These are phyloP conservation scores for Romanogobio albipinnatus DNA, from an alignment of 2,113 vertebrate genomes.

Conservation along the genomic window DNA sequence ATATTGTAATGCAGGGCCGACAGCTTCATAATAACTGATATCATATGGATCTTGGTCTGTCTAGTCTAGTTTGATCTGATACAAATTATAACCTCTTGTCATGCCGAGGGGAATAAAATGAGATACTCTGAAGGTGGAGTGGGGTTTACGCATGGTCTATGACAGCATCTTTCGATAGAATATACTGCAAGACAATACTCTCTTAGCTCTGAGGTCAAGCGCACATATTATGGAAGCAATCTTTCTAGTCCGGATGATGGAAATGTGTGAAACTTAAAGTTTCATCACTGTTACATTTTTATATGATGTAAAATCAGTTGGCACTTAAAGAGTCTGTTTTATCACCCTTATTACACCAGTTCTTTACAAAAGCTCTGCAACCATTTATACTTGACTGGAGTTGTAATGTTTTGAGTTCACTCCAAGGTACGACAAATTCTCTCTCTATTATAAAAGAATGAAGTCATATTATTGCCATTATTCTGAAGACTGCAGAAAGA, in stretches of 20 bases:
- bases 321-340: not conserved
- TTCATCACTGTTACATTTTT: constrained; percentile 15
- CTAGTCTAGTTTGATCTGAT: not conserved
- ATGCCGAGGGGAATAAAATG: not conserved
- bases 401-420: constrained; percentile 8
- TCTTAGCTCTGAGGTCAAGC: constrained; percentile 35
- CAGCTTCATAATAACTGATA: not conserved
- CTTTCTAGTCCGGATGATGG: constrained; percentile 1
- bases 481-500: not conserved
- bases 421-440: not conserved
- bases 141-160: constrained; percentile 26
- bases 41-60: not conserved
- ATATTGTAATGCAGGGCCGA: not conserved
- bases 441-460: not conserved
- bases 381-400: not conserved
- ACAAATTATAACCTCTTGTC: constrained; percentile 18
- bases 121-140: constrained; percentile 5
- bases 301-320: not conserved
- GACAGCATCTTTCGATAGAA: constrained; percentile 27
- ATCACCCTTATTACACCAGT: not conserved
- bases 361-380: constrained; percentile 1
- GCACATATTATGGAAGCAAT: constrained; percentile 40
- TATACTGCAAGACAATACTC: constrained; percentile 43
- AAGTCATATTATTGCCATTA: not conserved
- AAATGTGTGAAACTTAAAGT: constrained; percentile 1